Evolutionary conservation across 2,888 invertebrate species (phyloP).

Genomic region (Escarpia spicata): DNA sequence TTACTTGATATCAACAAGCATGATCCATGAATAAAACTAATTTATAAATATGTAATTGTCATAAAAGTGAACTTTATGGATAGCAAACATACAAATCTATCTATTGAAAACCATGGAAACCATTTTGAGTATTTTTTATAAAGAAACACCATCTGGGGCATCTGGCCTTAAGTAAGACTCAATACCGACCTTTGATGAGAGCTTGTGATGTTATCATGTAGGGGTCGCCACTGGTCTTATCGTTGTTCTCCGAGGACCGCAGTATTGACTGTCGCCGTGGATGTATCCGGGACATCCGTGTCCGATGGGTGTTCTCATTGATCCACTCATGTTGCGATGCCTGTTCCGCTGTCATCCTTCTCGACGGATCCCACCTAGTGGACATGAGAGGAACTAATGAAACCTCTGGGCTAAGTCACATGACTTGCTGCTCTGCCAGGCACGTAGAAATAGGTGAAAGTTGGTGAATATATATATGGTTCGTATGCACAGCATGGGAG

Average conservation of each 20-base stretch:
- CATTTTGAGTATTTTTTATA: too few relatives aligned
- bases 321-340: conserved; percentile 90
- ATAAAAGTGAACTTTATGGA: too few relatives aligned
- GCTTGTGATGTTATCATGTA: background rate
- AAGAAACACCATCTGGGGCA: too few relatives aligned
- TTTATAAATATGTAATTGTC: too few relatives aligned
- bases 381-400: conserved; percentile 20
- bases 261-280: background rate
- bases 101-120: too few relatives aligned
- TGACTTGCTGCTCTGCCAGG: background rate
- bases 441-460: background rate
- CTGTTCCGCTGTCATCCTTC: conserved; percentile 90
- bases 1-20: too few relatives aligned
- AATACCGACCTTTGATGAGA: background rate
- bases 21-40: too few relatives aligned
- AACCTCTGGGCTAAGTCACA: background rate
- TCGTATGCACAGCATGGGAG: too few relatives aligned
- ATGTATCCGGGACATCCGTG: background rate
- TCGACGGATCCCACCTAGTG: conserved; percentile 89
- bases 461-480: too few relatives aligned
- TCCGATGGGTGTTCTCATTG: conserved; percentile 51
- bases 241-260: background rate
- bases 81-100: too few relatives aligned
- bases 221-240: background rate
- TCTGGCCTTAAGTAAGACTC: background rate